Base-by-base conservation (phyloP, 2,888 invertebrate genomes). In the Pseudanteris insignis region DNA sequence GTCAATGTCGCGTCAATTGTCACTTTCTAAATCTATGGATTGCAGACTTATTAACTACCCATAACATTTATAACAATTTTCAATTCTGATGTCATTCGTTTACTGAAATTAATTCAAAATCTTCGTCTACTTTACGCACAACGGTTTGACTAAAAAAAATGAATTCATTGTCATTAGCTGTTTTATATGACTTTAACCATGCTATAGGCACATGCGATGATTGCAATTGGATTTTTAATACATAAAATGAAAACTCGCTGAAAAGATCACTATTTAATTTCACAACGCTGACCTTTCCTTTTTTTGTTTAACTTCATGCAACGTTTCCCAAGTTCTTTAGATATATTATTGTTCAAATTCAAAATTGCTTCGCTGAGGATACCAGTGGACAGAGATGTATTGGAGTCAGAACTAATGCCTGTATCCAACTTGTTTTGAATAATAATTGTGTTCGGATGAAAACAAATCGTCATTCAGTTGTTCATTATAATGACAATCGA, bases 1-100 rank as follows among this genome's bases (percentile, higher is more conserved):
- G n/a, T 15, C 29, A 15, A 28, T 18, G 24, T 33, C 9, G 24
- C 24, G 12, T 12, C 32, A 12, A 14, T 44, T 9, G 6, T 33
- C 25, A 7, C 2, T 33, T 14, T 44, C 33, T 24, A 44, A 15
- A 4, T 21, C 43, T 24, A 44, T 44, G 4, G 2, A 32, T 9
- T 44, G 24, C 2, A 33, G 15, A 44, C 21, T 14, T 13, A 44
- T 25, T 6, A 5, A 7, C 5, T 10, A 24, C 25, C 32, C 43
- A 44, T 44, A 24, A 44, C 43, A 14, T 44, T 44, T 7, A 44
- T 33, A 24, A 33, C 18, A 32, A 44, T 30, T 26, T 26, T 38
- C n/a, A 12, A 26, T 26, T 38, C 38, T 26, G 38, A 38, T 14
- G 37, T 37, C 2, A 40, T 29, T 40, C 40, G 28, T 40, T 40